Conservation (phyloP, 2,888 invertebrate genomes). For the Druceiella hillmani region DNA sequence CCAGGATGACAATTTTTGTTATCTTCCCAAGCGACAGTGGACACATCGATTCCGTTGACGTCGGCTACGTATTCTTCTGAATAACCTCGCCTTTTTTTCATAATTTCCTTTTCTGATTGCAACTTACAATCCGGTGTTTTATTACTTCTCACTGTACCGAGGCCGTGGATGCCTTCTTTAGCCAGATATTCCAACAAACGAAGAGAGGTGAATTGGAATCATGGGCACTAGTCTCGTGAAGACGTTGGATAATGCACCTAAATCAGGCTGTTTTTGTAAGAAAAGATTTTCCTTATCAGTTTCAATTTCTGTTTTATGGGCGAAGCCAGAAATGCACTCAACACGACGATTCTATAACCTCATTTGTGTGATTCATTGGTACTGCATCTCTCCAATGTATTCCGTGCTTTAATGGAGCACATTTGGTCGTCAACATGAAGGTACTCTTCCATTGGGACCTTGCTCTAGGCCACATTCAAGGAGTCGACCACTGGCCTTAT, state of each 20-base stretch:
- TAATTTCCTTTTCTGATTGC: slow-evolving; percentile 21
- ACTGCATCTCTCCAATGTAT: slow-evolving; percentile 23
- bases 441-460: no score
- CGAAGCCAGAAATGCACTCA: slow-evolving; percentile 18
- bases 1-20: slow-evolving; percentile 27
- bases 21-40: slow-evolving; percentile 27
- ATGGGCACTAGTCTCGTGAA: slow-evolving; percentile 18
- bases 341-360: slow-evolving; percentile 22
- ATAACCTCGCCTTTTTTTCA: slow-evolving; percentile 19
- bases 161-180: no score
- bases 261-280: slow-evolving; percentile 11
- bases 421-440: slow-evolving; percentile 18
- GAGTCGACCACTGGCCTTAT: slow-evolving; percentile 12
- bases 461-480: no score
- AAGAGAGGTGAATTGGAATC: no score
- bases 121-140: slow-evolving; percentile 16
- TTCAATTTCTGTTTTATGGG: slow-evolving; percentile 22
- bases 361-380: slow-evolving; percentile 25
- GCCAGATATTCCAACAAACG: no score
- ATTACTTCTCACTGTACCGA: slow-evolving; percentile 25
- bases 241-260: slow-evolving; percentile 19
- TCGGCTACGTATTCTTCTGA: slow-evolving; percentile 21
- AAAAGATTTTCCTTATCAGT: slow-evolving; percentile 12
- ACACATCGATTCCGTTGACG: slow-evolving; percentile 19
- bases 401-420: slow-evolving; percentile 11